A percentile compares a stretch with the other conserved stretches of the same genome.
Conservation (phyloP, 2,888 invertebrate species). For the Drosophila demipolita region DNA sequence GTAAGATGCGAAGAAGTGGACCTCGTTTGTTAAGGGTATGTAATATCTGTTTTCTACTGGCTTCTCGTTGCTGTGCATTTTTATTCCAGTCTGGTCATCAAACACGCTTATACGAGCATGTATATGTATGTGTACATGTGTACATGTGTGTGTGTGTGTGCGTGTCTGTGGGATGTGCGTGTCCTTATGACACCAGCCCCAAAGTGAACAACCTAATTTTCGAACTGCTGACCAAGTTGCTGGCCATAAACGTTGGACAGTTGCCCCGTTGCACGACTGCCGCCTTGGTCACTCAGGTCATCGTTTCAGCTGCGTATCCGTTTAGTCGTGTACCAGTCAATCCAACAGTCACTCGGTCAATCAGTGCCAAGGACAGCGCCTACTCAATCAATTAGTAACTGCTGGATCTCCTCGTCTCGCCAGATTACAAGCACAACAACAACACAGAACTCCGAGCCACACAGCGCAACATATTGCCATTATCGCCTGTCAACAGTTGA, state of each 20-base stretch:
- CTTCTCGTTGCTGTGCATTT: constrained; percentile 17
- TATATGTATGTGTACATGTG: neutral
- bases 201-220: constrained; percentile 20
- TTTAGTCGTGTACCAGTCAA: constrained; percentile 31
- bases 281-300: constrained; percentile 6
- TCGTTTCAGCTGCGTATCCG: constrained; percentile 9
- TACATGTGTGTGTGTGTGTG: neutral
- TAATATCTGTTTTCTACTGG: neutral
- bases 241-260: constrained; percentile 7
- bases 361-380: constrained; percentile 51
- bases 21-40: neutral
- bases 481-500: constrained; percentile 36
- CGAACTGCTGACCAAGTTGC: constrained; percentile 1
- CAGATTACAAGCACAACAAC: neutral
- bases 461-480: constrained; percentile 36
- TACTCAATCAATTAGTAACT: constrained; percentile 66
- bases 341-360: constrained; percentile 54
- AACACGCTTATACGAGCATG: constrained; percentile 27
- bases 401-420: neutral
- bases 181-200: neutral
- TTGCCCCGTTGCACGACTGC: neutral
- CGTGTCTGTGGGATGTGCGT: constrained; percentile 10
- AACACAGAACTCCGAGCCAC: neutral
- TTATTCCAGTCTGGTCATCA: constrained; percentile 35
- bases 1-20: neutral